phyloP scores from a whole-genome alignment of 2,113 vertebrate species.

The Lepisosteus oculatus region DNA sequence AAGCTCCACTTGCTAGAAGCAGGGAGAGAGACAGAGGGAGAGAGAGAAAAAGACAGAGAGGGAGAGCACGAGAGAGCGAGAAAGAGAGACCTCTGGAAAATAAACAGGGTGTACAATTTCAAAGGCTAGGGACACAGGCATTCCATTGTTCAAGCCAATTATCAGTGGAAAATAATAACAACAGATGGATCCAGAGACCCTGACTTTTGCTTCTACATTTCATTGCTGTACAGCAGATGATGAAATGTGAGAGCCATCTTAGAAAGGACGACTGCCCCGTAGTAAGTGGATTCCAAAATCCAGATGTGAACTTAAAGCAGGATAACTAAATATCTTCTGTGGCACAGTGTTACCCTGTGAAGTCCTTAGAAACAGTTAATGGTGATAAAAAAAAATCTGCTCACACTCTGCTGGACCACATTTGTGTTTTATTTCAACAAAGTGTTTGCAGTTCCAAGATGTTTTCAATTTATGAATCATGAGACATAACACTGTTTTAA shows the following conservation, averaged over 20 bases:
- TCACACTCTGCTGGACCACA: conserved; percentile 22
- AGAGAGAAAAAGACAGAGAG: background rate
- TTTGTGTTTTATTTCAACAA: conserved; percentile 19
- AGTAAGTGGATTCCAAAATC: conserved; percentile 76
- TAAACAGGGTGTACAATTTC: conserved; percentile 88
- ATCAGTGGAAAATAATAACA: conserved; percentile 99
- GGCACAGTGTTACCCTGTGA: conserved; percentile 31
- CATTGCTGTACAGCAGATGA: conserved; percentile 90
- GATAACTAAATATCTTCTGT: conserved; percentile 43
- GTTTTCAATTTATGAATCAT: no score
- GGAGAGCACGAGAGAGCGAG: background rate
- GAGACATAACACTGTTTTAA: no score
- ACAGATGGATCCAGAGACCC: conserved; percentile 97
- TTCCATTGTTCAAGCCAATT: conserved; percentile 99
- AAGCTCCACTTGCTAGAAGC: conserved; percentile 62
- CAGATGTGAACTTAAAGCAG: conserved; percentile 84
- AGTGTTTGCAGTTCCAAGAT: no score
- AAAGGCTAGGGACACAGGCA: conserved; percentile 96
- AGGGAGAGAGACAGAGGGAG: conserved; percentile 32
- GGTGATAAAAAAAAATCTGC: conserved; percentile 24
- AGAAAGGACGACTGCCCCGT: conserved; percentile 77
- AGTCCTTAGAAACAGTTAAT: conserved; percentile 21
- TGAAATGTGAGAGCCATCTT: conserved; percentile 90
- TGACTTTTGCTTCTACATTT: conserved; percentile 86
- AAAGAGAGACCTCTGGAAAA: conserved; percentile 73